phyloP scores from a whole-genome alignment of 2,113 vertebrate genomes.

The Fulmarus glacialis region DNA sequence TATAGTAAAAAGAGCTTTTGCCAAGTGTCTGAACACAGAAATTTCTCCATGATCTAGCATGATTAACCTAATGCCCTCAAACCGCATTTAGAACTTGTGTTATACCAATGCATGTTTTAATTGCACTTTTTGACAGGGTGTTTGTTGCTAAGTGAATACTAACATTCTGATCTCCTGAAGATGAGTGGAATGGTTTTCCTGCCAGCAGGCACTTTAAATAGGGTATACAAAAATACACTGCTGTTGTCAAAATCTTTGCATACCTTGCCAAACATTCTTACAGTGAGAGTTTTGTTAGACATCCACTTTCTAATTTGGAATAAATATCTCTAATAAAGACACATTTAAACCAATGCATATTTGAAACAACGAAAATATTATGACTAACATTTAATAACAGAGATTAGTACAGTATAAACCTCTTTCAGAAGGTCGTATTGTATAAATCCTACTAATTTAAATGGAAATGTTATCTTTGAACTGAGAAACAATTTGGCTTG shows the following conservation, averaged over 20 bases:
- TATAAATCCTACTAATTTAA: constrained; percentile 6
- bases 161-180: neutral
- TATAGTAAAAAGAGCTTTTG: neutral
- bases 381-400: constrained; percentile 34
- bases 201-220: constrained; percentile 19
- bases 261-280: constrained; percentile 21
- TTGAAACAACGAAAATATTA: constrained; percentile 19
- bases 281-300: neutral
- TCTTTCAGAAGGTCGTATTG: neutral
- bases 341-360: neutral
- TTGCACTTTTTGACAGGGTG: neutral
- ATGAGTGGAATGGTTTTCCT: neutral
- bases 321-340: neutral
- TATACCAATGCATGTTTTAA: neutral
- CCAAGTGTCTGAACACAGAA: neutral
- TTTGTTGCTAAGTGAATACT: neutral
- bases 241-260: constrained; percentile 3
- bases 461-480: neutral
- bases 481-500: neutral
- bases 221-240: neutral
- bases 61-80: neutral
- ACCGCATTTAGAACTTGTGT: neutral
- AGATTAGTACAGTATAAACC: constrained; percentile 23
- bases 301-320: neutral
- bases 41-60: neutral